Base-by-base conservation (phyloP, 1,140 invertebrate genomes). In the Lineus longissimus region DNA sequence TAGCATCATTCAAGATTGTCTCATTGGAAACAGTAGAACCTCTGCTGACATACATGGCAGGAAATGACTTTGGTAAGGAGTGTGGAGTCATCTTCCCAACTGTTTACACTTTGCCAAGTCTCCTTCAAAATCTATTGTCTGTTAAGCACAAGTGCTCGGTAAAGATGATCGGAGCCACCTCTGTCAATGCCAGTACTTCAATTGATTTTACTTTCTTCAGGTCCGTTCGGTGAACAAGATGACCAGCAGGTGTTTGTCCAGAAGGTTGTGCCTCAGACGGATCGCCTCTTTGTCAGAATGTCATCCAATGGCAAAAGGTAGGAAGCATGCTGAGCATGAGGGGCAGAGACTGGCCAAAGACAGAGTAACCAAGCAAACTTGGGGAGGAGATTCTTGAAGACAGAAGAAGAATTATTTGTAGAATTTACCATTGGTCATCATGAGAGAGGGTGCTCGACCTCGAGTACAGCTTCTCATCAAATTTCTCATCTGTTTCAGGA, bases 241-340 rank as follows among this genome's bases (percentile, higher is more conserved):
- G 94, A 97, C 77, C 94, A 97, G 75, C 94, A 97, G 84, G 90
- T 99, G 47, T 98, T 99, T 79, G 90, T 99, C 31, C 95, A 99
- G 80, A 96, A 97, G 85, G 91, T 98, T 41, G 92, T 97, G 17
- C 94, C 95, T 2, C 94, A 98, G 77, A 95, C 94, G 4, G 93
- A 97, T 83, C 92, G 94, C 65, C 78, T 98, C 0, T 97, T 95
- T 81, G 92, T 99, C 9, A 83, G 95, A 59, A 82, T 96, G 17
- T 95, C 95, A 15, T 97, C 95, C 0, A 97, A 94, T 83, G 96
- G 96, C 0, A 93, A 93, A 84, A 87, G 91, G 89, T 90, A 81
- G 72, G 51, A 64, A 61, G 19, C 36, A n/a, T n/a, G n/a, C n/a
- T n/a, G n/a, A n/a, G n/a, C n/a, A n/a, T n/a, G 33, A 23, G 27